phyloP scores from a whole-genome alignment of 2,888 invertebrate genomes.

The Chirona hameri region DNA sequence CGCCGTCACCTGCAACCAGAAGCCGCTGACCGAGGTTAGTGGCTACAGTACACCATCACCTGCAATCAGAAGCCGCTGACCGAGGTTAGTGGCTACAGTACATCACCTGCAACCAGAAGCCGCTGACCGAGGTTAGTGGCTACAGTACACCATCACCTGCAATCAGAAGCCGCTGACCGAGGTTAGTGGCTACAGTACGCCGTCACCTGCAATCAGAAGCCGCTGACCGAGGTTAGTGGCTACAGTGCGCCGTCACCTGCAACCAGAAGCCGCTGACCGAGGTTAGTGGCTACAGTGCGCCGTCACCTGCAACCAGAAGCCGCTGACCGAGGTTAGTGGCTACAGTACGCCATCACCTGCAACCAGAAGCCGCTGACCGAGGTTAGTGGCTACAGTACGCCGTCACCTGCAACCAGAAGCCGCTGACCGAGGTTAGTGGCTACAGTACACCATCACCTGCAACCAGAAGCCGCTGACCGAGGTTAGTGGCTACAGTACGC shows the following conservation, averaged over 20 bases:
- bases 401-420: slow-evolving; percentile 68
- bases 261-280: slow-evolving; percentile 54
- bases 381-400: slow-evolving; percentile 80
- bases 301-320: slow-evolving; percentile 68
- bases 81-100: slow-evolving; percentile 73
- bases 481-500: slow-evolving; percentile 80
- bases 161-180: slow-evolving; percentile 54
- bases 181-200: slow-evolving; percentile 80
- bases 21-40: slow-evolving; percentile 45
- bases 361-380: slow-evolving; percentile 54
- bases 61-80: slow-evolving; percentile 60
- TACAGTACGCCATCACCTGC: slow-evolving; percentile 82
- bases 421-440: slow-evolving; percentile 56
- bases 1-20: slow-evolving; percentile 74
- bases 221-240: slow-evolving; percentile 56
- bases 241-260: slow-evolving; percentile 82
- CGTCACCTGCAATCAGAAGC: slow-evolving; percentile 68
- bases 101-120: slow-evolving; percentile 68
- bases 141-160: slow-evolving; percentile 82
- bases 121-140: slow-evolving; percentile 56
- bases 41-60: slow-evolving; percentile 84
- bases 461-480: slow-evolving; percentile 54
- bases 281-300: slow-evolving; percentile 80
- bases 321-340: slow-evolving; percentile 56
- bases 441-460: slow-evolving; percentile 82